Base-by-base conservation (phyloP, 2,888 invertebrate species). In the Mycalesis mineus region DNA sequence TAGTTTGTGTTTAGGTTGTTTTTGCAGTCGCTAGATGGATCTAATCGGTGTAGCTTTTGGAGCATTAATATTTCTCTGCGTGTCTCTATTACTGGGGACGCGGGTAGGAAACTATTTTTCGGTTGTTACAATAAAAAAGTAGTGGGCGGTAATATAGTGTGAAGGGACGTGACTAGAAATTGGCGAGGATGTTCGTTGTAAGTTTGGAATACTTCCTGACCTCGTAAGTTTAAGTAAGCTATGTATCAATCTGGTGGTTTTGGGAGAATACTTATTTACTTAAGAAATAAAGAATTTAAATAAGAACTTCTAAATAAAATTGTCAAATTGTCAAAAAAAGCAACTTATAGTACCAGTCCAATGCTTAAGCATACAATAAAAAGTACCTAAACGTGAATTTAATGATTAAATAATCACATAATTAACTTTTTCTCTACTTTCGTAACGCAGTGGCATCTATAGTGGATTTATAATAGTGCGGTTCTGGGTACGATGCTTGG, bases 41-140 rank as follows among this genome's bases (percentile, higher is more conserved):
- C 29, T 55, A 61, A 58, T 58, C 56, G 54, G 11, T 59, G 22
- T 45, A 47, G 44, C 47, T 53, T 40, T 45, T 17, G 48, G 44
- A 45, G 42, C 55, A 40, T 63, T 63, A 58, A 63, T 66, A 66
- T 65, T 63, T 66, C 60, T 61, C 50, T 53, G 17, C 60, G 54
- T 62, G 54, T 50, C 54, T 58, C 59, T 51, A 62, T 62, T 62
- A 59, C 47, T 54, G 37, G 11, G 59, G 54, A 62, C 57, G 54
- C 54, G 61, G 51, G 53, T 49, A 56, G 52, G 54, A 59, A 62
- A 62, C 62, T 62, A 62, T 62, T 62, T 62, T 53, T 57, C 56
- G 57, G 50, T 62, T 62, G 62, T 62, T 51, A 62, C 62, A 57
- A 62, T 62, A 62, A 62, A 62, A 62, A 62, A 62, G 56, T 59